phyloP scores from a whole-genome alignment of 2,888 invertebrate genomes.

The Spodoptera exigua region DNA sequence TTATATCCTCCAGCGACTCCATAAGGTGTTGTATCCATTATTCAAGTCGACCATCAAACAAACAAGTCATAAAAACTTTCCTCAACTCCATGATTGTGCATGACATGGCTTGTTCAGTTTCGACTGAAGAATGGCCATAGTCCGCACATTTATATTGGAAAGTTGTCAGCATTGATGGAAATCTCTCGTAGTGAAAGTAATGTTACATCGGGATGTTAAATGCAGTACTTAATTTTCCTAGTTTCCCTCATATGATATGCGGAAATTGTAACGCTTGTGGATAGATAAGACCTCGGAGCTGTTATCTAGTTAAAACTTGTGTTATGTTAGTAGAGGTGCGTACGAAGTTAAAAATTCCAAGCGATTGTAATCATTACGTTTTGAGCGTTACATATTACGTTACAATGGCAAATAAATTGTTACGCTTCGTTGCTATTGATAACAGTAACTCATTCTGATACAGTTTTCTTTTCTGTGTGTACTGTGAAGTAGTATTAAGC shows the following conservation, averaged over 20 bases:
- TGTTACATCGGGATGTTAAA: constrained; percentile 61
- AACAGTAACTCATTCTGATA: constrained; percentile 21
- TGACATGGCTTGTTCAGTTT: constrained; percentile 72
- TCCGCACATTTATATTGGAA: constrained; percentile 81
- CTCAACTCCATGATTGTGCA: constrained; percentile 77
- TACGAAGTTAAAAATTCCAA: constrained; percentile 26
- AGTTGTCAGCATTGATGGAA: constrained; percentile 83
- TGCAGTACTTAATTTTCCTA: constrained; percentile 69
- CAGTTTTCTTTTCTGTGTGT: constrained; percentile 4
- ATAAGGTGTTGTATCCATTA: constrained; percentile 54
- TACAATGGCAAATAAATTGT: constrained; percentile 54
- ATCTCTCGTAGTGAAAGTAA: constrained; percentile 68
- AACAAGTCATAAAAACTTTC: constrained; percentile 73
- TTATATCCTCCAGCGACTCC: constrained; percentile 33
- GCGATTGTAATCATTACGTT: constrained; percentile 51
- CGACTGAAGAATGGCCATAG: constrained; percentile 70
- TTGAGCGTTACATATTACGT: constrained; percentile 44
- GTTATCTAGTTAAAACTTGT: constrained; percentile 54
- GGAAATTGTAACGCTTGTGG: constrained; percentile 73
- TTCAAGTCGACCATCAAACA: constrained; percentile 49
- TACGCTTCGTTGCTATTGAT: constrained; percentile 43
- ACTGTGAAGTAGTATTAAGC: not conserved
- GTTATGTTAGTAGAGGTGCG: constrained; percentile 32
- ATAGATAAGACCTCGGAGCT: constrained; percentile 53
- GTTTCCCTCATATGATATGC: constrained; percentile 73